Evolutionary conservation across 2,888 invertebrate species (phyloP), one percentile per base, ranked within the genome.

Genomic region (Agrotis exclamationis): DNA sequence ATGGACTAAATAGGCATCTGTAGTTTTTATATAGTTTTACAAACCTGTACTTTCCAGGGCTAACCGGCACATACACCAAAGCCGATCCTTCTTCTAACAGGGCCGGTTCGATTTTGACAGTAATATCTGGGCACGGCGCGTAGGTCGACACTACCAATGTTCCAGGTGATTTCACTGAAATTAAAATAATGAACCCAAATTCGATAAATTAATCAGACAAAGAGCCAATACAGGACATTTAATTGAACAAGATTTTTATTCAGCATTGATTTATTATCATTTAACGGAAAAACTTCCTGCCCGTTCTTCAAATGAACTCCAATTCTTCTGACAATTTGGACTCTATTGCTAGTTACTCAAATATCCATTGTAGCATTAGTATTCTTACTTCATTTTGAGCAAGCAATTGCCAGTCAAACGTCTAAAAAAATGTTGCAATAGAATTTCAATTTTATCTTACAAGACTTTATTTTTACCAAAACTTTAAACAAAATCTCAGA

Each of bases 101-200:
- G 87, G 99, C 99, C 0, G 99, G 99, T n/a, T 99, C 99, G 0
- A 99, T 97, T 81, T 98, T 97, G 60, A 97, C 97, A 7, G 97
- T 97, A 20, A 99, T 97, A 91, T 99, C 98, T 0, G 99, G 98
- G 91, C 99, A 99, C 0, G 99, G 99, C 0, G 99, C 99, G 92
- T 99, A 99, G 0, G 98, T 98, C 0, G 99, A 99, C n/a, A 99
- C 97, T 0, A 99, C 99, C 64, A 99, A 95, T 0, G 99, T 98
- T 24, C 99, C 99, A 47, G 98, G 98, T 0, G 98, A 97, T 89
- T 97, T 98, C 0, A 98, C 97, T 81, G 85, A 68, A 87, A 88
- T 2, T 0, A 20, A 18, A 51, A 20, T 11, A 33, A 18, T 24
- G 11, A 18, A 22, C 0, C 4, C n/a, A 14, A 64, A 64, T 20